These are phyloP conservation scores for Scolopax bukidnonensis DNA, from an alignment of 2,797 vertebrate species.

Conservation along the genomic window DNA sequence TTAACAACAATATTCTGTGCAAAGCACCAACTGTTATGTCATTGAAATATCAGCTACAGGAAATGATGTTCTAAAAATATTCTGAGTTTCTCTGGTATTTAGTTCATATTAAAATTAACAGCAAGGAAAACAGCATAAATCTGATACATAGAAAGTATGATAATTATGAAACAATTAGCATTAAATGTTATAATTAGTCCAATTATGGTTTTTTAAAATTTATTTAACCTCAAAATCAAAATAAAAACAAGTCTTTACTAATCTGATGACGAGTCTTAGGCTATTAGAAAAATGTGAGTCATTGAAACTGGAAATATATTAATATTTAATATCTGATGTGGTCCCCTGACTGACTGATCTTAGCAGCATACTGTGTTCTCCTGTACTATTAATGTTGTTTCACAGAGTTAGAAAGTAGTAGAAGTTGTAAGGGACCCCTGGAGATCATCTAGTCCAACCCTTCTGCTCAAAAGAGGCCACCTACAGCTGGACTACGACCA, in stretches of 20 bases:
- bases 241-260: background rate
- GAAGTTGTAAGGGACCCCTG: background rate
- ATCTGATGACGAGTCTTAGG: background rate
- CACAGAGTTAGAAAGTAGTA: background rate
- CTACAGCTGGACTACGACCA: background rate
- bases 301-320: background rate
- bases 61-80: background rate
- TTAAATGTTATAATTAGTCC: background rate
- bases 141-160: background rate
- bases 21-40: background rate
- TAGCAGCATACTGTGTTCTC: background rate
- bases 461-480: background rate
- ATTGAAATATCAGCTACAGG: background rate
- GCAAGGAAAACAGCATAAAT: background rate
- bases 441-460: background rate
- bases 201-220: background rate
- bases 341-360: background rate
- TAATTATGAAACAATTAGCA: conserved; percentile 21
- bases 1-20: background rate
- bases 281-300: background rate
- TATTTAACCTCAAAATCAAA: conserved; percentile 7
- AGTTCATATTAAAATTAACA: background rate
- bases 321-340: background rate
- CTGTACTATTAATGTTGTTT: background rate
- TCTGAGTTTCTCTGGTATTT: background rate